A percentile compares a stretch with the other conserved stretches of the same genome.
Conservation (phyloP, 2,888 invertebrate genomes). For the Eupithecia abbreviata region DNA sequence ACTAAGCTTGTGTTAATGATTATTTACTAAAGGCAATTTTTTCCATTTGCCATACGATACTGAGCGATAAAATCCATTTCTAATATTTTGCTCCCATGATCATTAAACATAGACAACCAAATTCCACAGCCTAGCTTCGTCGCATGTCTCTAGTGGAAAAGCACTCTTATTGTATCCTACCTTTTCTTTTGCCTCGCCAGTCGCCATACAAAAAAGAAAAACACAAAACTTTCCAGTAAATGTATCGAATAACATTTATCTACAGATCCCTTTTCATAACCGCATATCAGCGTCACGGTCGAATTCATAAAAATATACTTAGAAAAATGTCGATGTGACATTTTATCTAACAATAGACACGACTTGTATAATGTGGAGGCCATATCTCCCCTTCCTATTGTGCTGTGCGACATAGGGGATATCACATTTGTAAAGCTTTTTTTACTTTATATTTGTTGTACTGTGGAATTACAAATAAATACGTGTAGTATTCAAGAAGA, state of each 20-base stretch:
- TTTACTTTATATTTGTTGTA: constrained; percentile 3
- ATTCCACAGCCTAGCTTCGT: not conserved
- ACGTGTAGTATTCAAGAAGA: not conserved
- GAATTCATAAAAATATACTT: constrained; percentile 31
- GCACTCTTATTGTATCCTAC: not conserved
- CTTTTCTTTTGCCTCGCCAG: not conserved
- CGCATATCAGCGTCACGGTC: constrained; percentile 22
- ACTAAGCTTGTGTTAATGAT: not conserved
- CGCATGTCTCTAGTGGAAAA: not conserved
- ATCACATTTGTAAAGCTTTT: constrained; percentile 17
- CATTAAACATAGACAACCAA: not conserved
- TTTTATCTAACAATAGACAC: constrained; percentile 41
- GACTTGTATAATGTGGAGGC: constrained; percentile 27
- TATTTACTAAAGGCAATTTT: not conserved
- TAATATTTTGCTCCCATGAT: not conserved
- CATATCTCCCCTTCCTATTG: constrained; percentile 41
- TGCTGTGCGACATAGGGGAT: constrained; percentile 35
- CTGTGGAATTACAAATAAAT: not conserved
- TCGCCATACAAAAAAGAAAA: constrained; percentile 3
- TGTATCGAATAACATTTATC: constrained; percentile 24
- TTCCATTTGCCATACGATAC: not conserved
- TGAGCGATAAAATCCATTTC: not conserved
- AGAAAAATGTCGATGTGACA: constrained; percentile 35
- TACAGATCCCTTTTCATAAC: constrained; percentile 27
- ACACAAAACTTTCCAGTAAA: constrained; percentile 4